phyloP scores from a whole-genome alignment of 2,888 invertebrate genomes.

The Lysandra bellargus region DNA sequence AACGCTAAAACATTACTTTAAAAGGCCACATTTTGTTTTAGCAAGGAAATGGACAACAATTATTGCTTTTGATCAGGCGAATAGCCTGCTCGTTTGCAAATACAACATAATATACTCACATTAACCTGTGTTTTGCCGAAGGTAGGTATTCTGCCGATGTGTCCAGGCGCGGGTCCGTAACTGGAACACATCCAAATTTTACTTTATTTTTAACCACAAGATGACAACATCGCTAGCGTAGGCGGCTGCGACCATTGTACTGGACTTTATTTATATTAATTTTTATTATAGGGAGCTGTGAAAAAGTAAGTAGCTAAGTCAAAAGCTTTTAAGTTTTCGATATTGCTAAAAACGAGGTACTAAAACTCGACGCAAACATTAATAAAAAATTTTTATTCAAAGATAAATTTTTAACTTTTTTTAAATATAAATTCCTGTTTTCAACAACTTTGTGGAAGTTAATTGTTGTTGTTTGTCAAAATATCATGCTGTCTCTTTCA shows the following conservation, averaged over 20 bases:
- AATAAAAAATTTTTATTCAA: too few relatives aligned
- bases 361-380: too few relatives aligned
- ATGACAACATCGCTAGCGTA: conserved; percentile 47
- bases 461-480: too few relatives aligned
- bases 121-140: conserved; percentile 73
- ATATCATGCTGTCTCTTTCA: too few relatives aligned
- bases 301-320: background rate
- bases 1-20: too few relatives aligned
- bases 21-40: too few relatives aligned
- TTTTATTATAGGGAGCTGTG: background rate
- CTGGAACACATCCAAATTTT: conserved; percentile 71
- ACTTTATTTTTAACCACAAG: conserved; percentile 65
- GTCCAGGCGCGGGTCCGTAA: conserved; percentile 65
- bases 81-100: background rate
- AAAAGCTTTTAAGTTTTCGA: background rate
- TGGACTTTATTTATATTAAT: background rate
- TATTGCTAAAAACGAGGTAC: too few relatives aligned
- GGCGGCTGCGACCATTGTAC: background rate
- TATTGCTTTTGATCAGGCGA: background rate
- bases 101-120: conserved; percentile 54
- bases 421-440: too few relatives aligned
- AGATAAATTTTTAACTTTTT: too few relatives aligned
- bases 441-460: too few relatives aligned
- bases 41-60: too few relatives aligned
- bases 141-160: conserved; percentile 75